phyloP scores from a whole-genome alignment of 2,888 invertebrate species.

The Panopea generosa region DNA sequence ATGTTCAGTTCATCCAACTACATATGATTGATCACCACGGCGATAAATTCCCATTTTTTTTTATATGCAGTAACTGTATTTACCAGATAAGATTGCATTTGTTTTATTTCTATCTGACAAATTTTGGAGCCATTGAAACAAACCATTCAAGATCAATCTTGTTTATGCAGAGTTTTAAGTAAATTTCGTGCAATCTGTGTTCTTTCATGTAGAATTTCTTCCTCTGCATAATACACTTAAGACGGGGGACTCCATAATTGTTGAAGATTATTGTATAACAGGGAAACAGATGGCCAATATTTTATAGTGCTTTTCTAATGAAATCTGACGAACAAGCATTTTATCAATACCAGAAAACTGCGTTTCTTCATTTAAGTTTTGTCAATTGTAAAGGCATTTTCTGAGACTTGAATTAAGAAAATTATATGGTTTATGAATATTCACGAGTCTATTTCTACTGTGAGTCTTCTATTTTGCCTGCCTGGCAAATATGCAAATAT shows the following conservation, averaged over 20 bases:
- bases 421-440: no score
- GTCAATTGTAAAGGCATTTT: no score
- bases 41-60: background rate
- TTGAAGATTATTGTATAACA: conserved; percentile 6
- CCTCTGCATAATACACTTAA: conserved; percentile 21
- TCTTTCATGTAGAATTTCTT: conserved; percentile 7
- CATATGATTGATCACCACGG: background rate
- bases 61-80: background rate
- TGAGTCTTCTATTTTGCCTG: no score
- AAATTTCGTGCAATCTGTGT: conserved; percentile 42
- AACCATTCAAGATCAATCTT: conserved; percentile 56
- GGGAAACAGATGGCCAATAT: conserved; percentile 24
- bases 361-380: no score
- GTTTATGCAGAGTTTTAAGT: conserved; percentile 57
- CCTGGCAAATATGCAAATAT: no score
- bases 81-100: conserved; percentile 30
- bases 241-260: conserved; percentile 16
- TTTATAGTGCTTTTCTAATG: no score
- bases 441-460: no score
- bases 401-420: no score
- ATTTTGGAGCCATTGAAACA: conserved; percentile 39
- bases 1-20: conserved; percentile 4
- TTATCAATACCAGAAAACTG: no score
- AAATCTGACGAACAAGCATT: no score
- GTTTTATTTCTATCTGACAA: conserved; percentile 54